Base-by-base conservation (phyloP, 1,140 invertebrate genomes). In the Drosophila melanica region DNA sequence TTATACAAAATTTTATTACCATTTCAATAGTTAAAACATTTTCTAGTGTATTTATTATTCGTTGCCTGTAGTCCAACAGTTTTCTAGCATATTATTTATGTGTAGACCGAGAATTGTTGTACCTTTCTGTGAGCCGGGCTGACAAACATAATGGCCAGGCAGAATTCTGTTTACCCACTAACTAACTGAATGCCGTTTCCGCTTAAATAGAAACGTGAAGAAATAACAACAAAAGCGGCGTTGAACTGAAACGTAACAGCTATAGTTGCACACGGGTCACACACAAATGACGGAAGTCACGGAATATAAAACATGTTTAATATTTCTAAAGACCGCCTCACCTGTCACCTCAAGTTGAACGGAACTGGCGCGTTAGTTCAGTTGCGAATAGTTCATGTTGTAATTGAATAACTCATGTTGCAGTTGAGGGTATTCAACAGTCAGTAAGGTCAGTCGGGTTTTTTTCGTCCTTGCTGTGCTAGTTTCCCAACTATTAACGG, bases 361-460 rank as follows among this genome's bases (percentile, higher is more conserved):
- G 62, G 59, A 60, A 64, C 6, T 50, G 50, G 9, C 48, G 62
- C 62, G 33, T 37, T 23, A 12, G 27, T n/a, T 12, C n/a, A 57
- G 42, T 41, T 68, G 62, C 66, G 71, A 68, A 58, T 74, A 64
- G 75, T 81, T 78, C 67, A 81, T 81, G n/a, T n/a, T n/a, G n/a
- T 86, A 78, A 87, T 81, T 86, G 79, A 81, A 81, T 79, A 69
- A 75, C 75, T 23, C 39, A 33, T 37, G 12, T 37, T 42, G 12
- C 30, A 33, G 55, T 37, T 64, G 64, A 55, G 42, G 51, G 30
- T 33, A 16, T 6, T 16, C 16, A 50, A 16, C 16, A 37, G 9
- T 11, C 33, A 20, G 11, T 35, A 42, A 41, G 35, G 37, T 18
- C 35, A 59, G 5, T 58, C 54, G 48, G 41, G 2, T 2, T 60